These are phyloP conservation scores for Montipora capitata DNA, from an alignment of 92 coral and sea anemone genomes.

Conservation along the genomic window DNA sequence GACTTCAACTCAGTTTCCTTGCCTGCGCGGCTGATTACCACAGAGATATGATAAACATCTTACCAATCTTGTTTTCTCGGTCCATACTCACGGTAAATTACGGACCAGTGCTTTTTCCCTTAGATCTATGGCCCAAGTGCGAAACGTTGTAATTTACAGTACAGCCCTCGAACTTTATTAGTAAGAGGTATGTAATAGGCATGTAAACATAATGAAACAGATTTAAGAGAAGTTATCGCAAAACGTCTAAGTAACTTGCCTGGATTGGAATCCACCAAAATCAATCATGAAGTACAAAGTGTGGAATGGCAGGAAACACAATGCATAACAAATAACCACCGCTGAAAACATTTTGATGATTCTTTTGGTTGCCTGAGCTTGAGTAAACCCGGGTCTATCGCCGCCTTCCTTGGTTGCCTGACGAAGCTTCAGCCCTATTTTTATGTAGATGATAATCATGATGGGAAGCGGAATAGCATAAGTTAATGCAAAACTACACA, in stretches of 20 bases:
- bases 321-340: constrained; percentile 93
- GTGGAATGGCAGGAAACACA: constrained; percentile 93
- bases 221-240: too few species aligned
- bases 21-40: too few species aligned
- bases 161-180: too few species aligned
- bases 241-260: constrained; percentile 31
- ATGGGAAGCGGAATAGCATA: constrained; percentile 94
- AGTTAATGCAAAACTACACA: constrained; percentile 87
- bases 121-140: constrained; percentile 20
- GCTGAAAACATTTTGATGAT: constrained; percentile 93
- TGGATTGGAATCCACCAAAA: constrained; percentile 61
- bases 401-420: constrained; percentile 95
- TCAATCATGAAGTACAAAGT: constrained; percentile 76
- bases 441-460: constrained; percentile 86
- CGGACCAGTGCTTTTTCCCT: too few species aligned
- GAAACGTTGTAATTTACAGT: too few species aligned
- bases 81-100: too few species aligned
- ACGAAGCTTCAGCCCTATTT: constrained; percentile 87
- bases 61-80: too few species aligned
- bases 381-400: constrained; percentile 97
- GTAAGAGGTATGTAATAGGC: too few species aligned
- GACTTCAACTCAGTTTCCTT: too few species aligned
- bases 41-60: too few species aligned
- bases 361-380: constrained; percentile 88
- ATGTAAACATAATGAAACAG: too few species aligned